phyloP scores from a whole-genome alignment of 2,888 invertebrate genomes.

The Rhagonycha lutea region DNA sequence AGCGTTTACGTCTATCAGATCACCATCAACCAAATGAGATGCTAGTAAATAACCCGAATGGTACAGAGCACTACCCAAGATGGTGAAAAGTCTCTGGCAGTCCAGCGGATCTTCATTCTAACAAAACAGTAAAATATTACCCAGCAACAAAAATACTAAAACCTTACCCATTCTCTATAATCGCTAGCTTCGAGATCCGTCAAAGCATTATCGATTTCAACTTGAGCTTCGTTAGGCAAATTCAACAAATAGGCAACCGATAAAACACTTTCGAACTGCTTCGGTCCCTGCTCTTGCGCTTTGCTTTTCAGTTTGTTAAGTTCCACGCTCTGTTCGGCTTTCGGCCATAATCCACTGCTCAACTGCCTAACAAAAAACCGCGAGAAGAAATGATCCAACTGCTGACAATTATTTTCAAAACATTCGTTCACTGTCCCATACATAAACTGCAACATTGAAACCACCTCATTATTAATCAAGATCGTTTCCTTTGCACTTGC shows the following conservation, averaged over 20 bases:
- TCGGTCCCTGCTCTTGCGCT: slow-evolving; percentile 25
- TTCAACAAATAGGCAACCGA: slow-evolving; percentile 68
- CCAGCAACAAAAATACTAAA: neutral
- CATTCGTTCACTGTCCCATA: slow-evolving; percentile 63
- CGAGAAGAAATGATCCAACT: slow-evolving; percentile 70
- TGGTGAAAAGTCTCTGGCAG: slow-evolving; percentile 69
- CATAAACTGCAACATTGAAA: slow-evolving; percentile 62
- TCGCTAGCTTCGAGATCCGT: slow-evolving; percentile 91
- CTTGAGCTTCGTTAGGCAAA: slow-evolving; percentile 75
- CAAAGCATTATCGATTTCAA: slow-evolving; percentile 84
- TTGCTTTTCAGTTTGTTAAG: slow-evolving; percentile 30
- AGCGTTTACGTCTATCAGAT: slow-evolving; percentile 75
- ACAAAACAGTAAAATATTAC: slow-evolving; percentile 40
- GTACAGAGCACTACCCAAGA: slow-evolving; percentile 59
- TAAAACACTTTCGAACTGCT: slow-evolving; percentile 66
- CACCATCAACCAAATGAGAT: slow-evolving; percentile 76
- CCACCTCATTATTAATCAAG: slow-evolving; percentile 56
- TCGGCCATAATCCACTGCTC: slow-evolving; percentile 48
- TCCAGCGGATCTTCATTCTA: slow-evolving; percentile 78
- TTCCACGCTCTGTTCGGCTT: slow-evolving; percentile 44
- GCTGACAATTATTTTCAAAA: slow-evolving; percentile 58
- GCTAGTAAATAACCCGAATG: slow-evolving; percentile 73
- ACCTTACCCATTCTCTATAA: slow-evolving; percentile 80
- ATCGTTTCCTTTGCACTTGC: slow-evolving; percentile 58
- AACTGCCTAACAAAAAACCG: slow-evolving; percentile 62